These are phyloP conservation scores for Agrotis puta DNA, from an alignment of 2,888 invertebrate species.

Conservation along the genomic window DNA sequence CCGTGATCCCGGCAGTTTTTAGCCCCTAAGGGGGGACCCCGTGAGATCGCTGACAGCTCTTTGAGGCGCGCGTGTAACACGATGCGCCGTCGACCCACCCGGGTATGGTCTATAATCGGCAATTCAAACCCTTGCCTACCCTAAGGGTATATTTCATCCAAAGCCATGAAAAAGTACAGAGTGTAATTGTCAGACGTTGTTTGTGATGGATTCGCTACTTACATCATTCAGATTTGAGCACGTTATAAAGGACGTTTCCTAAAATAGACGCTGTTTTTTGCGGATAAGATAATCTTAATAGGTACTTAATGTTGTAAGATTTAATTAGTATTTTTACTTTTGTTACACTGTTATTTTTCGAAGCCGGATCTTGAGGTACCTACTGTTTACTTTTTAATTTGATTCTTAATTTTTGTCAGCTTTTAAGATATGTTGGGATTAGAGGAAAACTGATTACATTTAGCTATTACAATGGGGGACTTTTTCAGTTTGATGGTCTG, in stretches of 20 bases:
- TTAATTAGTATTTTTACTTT: slow-evolving; percentile 14
- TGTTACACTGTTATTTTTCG: background rate
- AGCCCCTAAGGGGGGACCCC: too few relatives aligned
- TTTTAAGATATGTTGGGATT: background rate
- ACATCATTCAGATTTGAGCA: background rate
- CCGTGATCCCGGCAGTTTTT: too few relatives aligned
- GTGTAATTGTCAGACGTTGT: too few relatives aligned
- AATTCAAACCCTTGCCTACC: too few relatives aligned
- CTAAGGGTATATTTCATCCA: background rate
- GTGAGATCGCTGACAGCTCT: too few relatives aligned
- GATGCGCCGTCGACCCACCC: too few relatives aligned
- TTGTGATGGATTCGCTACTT: background rate
- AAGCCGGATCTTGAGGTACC: background rate
- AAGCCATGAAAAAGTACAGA: background rate
- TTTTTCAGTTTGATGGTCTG: too few relatives aligned
- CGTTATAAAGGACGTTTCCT: background rate
- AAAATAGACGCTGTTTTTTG: slow-evolving; percentile 9
- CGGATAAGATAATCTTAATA: slow-evolving; percentile 8
- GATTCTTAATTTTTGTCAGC: background rate
- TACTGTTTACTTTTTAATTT: background rate
- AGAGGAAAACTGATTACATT: background rate
- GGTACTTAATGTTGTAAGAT: background rate
- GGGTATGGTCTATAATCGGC: too few relatives aligned
- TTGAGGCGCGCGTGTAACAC: too few relatives aligned
- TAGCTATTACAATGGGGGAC: too few relatives aligned